Percentiles rank a stretch among this genome's conserved stretches.
These are phyloP conservation scores for Ranitomeya variabilis DNA, from an alignment of 2,113 vertebrate species.

Conservation along the genomic window DNA sequence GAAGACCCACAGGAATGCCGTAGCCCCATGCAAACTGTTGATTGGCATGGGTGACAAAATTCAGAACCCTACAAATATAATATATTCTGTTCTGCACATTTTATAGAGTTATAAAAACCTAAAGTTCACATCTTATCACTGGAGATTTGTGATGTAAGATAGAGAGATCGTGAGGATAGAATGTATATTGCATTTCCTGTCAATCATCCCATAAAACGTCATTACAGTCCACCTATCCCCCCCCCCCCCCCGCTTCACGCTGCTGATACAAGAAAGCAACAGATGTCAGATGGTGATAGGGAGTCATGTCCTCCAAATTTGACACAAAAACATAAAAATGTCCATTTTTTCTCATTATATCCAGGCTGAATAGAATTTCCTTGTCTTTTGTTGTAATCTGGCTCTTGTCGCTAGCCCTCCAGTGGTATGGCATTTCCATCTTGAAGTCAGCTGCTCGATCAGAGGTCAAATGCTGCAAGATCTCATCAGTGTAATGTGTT, in stretches of 20 bases:
- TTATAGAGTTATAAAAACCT: no score
- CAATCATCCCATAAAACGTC: not conserved
- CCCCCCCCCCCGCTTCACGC: fast-evolving
- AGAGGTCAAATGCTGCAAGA: not conserved
- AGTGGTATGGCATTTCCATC: not conserved
- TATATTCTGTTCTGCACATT: no score
- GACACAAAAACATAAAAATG: no score
- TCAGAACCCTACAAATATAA: no score
- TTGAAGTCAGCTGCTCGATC: not conserved
- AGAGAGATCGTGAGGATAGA: no score
- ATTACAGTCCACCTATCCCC: not conserved
- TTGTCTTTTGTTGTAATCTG: not conserved
- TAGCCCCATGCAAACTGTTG: no score
- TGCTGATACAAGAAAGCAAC: not conserved
- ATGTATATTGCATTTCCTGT: no score
- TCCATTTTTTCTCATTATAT: not conserved
- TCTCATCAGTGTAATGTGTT: not conserved
- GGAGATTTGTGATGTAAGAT: no score
- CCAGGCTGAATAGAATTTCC: not conserved
- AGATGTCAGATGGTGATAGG: not conserved
- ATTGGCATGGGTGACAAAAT: no score
- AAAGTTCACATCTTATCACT: no score
- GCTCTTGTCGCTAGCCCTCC: not conserved
- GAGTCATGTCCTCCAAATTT: not conserved
- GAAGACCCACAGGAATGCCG: no score